Base-by-base conservation (phyloP, 2,113 vertebrate species). In the Collichthys lucidus region DNA sequence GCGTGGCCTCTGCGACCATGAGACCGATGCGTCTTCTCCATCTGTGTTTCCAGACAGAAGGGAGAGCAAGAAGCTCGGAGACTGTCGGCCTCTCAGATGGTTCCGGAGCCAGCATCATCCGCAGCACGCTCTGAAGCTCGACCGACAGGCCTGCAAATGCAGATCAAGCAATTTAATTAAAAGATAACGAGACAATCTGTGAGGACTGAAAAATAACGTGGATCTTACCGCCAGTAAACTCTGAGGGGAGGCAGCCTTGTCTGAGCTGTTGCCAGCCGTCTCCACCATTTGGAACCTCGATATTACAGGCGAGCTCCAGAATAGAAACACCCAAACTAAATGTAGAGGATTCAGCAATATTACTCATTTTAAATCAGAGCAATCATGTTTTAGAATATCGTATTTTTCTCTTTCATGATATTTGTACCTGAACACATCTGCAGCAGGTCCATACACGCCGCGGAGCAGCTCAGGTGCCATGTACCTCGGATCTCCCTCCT, bases 401-500 rank as follows among this genome's bases (percentile, higher is more conserved):
- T n/a, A 0, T 35, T 47, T 6, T 59, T 60, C 4, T 31, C 11
- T 42, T 56, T 12, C n/a, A 9, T 42, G 3, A 2, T 22, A 26
- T 47, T 14, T 76, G 82, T 82, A 98, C 97, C 97, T 98, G 94
- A 97, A 98, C 59, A 98, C 90, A 8, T 98, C 97, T 0, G 97
- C 96, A 2, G 96, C 95, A 5, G 95, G 94, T 50, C 95, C 95
- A 0, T 96, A 98, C 65, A 94, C 83, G 6, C 97, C 97, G 20
- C 86, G 90, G 20, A 98, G 94, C 68, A 98, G 91, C 90, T 98
- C 97, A 0, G 97, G 97, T 2, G 97, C 97, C 97, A 98, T 97
- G 90, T 98, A 98, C 42, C 96, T 92, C 4, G 97, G 96, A 86
- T 98, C 97, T 17, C 97, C 97, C 86, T 98, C 97, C 90, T 97